Evolutionary conservation across 2,797 vertebrate species (phyloP).

Genomic region (Enoplosus armatus): DNA sequence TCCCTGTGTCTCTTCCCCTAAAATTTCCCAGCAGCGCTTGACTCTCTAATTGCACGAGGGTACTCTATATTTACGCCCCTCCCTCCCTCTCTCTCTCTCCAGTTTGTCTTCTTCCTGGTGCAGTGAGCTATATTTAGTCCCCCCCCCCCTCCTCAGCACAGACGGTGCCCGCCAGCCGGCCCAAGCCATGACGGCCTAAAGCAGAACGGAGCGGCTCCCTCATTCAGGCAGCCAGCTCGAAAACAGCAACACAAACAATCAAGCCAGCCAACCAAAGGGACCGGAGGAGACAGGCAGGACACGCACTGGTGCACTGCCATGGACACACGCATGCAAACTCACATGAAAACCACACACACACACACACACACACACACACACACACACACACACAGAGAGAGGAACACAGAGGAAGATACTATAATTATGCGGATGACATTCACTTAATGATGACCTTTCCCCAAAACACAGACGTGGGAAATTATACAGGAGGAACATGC

Average conservation of each 20-base stretch:
- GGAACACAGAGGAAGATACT: constrained; percentile 46
- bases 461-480: constrained; percentile 61
- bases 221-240: constrained; percentile 44
- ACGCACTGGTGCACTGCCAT: constrained; percentile 48
- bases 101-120: constrained; percentile 77
- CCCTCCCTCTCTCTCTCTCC: constrained; percentile 45
- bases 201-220: constrained; percentile 42
- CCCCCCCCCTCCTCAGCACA: constrained; percentile 64
- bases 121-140: constrained; percentile 85
- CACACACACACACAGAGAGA: constrained; percentile 15
- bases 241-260: constrained; percentile 71
- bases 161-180: constrained; percentile 78
- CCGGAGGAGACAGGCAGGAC: constrained; percentile 50
- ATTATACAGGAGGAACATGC: constrained; percentile 45
- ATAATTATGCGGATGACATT: constrained; percentile 66
- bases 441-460: constrained; percentile 67
- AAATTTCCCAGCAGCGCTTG: constrained; percentile 69
- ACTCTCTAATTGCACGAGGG: constrained; percentile 81
- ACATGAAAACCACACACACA: constrained; percentile 27
- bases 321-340: constrained; percentile 52
- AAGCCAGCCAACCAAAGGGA: constrained; percentile 42
- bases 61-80: constrained; percentile 75
- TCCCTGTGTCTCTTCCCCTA: constrained; percentile 45
- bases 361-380: constrained; percentile 31
- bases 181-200: constrained; percentile 62